Evolutionary conservation across 1,140 invertebrate species (phyloP).

Genomic region (Coelopa frigida): DNA sequence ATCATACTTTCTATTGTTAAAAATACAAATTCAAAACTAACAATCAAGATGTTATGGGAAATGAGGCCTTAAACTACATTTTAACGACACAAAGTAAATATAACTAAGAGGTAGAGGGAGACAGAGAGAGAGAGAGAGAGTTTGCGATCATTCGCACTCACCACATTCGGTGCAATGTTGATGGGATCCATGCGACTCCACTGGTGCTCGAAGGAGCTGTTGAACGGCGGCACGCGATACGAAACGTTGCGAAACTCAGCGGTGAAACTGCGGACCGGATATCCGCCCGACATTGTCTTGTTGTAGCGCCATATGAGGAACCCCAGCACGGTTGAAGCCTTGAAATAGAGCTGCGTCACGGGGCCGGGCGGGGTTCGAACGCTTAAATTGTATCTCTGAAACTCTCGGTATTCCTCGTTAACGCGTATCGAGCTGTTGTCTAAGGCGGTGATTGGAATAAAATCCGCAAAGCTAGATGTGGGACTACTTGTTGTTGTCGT

Average conservation of each 20-base stretch:
- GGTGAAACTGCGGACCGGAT: constrained; percentile 42
- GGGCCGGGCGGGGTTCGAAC: constrained; percentile 40
- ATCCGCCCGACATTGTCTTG: constrained; percentile 38
- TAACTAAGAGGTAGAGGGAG: too few relatives aligned
- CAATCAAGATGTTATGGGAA: too few relatives aligned
- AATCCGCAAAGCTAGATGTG: constrained; percentile 2
- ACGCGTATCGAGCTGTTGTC: neutral
- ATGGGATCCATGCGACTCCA: constrained; percentile 42
- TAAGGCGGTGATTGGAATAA: neutral
- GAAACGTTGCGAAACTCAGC: constrained; percentile 39
- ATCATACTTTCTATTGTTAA: too few relatives aligned
- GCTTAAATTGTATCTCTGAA: constrained; percentile 27
- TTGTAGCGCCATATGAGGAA: constrained; percentile 43
- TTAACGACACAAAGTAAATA: too few relatives aligned
- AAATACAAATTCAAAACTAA: too few relatives aligned
- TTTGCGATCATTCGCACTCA: too few relatives aligned
- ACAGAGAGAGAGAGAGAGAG: too few relatives aligned
- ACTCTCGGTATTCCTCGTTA: constrained; percentile 26
- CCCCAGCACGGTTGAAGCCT: constrained; percentile 40
- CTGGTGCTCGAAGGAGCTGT: constrained; percentile 32
- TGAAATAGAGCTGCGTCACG: constrained; percentile 37
- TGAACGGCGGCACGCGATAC: constrained; percentile 23
- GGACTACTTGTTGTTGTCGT: neutral
- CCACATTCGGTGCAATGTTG: constrained; percentile 42
- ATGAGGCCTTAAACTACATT: too few relatives aligned